phyloP scores from a whole-genome alignment of 2,797 vertebrate genomes.

The Poecilia picta region DNA sequence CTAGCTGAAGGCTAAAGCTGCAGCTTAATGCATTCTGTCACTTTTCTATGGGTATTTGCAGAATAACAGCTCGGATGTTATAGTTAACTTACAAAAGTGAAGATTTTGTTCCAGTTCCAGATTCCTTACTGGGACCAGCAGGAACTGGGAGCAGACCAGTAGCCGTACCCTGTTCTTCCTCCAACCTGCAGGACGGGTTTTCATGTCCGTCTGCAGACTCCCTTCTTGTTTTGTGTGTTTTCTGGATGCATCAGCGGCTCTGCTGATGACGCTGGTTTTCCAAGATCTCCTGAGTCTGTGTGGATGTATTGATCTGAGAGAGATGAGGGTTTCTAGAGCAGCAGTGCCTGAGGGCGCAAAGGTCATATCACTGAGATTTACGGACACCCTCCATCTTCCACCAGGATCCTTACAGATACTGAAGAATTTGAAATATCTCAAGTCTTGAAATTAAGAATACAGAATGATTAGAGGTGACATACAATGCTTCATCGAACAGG shows the following conservation, averaged over 20 bases:
- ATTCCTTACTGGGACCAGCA: not conserved
- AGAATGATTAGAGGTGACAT: not conserved
- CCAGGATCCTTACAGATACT: not conserved
- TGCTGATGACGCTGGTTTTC: slow-evolving; percentile 1
- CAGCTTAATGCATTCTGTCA: not conserved
- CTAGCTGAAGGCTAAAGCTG: not conserved
- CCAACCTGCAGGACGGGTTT: not conserved
- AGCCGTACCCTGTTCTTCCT: not conserved
- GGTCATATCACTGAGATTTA: not conserved
- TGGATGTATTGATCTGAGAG: not conserved
- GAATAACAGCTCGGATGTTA: not conserved
- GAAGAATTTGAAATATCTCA: not conserved
- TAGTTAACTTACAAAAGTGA: not conserved
- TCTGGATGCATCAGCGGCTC: not conserved
- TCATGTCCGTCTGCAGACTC: not conserved
- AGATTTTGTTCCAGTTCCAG: not conserved
- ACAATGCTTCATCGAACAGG: no score
- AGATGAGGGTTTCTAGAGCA: not conserved
- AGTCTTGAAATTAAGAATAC: not conserved
- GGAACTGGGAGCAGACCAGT: not conserved
- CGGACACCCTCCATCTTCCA: not conserved
- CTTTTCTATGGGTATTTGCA: not conserved
- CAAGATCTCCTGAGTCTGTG: not conserved
- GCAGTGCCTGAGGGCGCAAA: not conserved
- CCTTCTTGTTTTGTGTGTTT: not conserved